Evolutionary conservation across 2,797 vertebrate species (phyloP).

Genomic region (Onychomys leucogaster): DNA sequence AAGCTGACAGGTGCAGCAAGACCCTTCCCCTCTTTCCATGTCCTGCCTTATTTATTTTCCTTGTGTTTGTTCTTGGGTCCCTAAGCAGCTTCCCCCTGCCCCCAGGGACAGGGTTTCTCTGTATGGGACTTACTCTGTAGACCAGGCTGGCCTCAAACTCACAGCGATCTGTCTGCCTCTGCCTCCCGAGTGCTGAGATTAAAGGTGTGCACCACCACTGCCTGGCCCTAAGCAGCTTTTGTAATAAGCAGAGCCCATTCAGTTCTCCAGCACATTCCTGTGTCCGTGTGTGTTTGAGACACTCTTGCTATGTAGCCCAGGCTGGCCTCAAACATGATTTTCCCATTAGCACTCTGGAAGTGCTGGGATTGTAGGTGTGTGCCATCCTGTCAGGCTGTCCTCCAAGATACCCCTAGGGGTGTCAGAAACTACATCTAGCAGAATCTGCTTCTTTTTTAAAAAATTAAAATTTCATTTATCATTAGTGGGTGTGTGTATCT

Average conservation of each 20-base stretch:
- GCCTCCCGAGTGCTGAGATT: not conserved
- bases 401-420: not conserved
- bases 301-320: not conserved
- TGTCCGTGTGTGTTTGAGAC: not conserved
- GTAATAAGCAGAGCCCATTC: not conserved
- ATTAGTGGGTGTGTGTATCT: not conserved
- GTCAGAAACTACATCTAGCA: not conserved
- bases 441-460: not conserved
- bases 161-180: not conserved
- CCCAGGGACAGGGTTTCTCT: not conserved
- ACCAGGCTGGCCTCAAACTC: not conserved
- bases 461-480: not conserved
- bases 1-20: not conserved
- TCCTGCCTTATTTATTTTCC: not conserved
- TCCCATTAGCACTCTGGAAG: not conserved
- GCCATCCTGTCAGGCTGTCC: not conserved
- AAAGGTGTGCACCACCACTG: not conserved
- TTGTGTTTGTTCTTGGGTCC: conserved; percentile 6
- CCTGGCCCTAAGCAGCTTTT: not conserved
- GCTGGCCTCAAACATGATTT: not conserved
- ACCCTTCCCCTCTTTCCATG: not conserved
- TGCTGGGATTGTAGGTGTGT: not conserved
- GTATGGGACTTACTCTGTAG: not conserved
- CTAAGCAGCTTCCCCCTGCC: not conserved
- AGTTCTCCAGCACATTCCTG: not conserved